phyloP scores from a whole-genome alignment of 2,113 vertebrate genomes.

The Nesogale talazaci region DNA sequence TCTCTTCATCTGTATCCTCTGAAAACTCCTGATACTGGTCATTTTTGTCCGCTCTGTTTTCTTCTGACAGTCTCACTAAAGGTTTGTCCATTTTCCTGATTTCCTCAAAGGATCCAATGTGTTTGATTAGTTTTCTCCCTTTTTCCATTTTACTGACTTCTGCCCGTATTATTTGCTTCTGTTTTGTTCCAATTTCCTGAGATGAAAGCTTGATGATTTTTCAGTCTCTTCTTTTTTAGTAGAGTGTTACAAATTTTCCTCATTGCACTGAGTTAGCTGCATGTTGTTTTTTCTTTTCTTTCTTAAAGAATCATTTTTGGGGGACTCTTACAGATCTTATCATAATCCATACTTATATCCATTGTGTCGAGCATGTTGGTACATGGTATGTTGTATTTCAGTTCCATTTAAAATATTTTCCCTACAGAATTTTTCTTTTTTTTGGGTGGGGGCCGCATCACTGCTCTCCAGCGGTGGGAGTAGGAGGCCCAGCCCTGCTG shows the following conservation, averaged over 20 bases:
- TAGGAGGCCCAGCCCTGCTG: no score
- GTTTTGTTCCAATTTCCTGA: not conserved
- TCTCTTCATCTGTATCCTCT: not conserved
- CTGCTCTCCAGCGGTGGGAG: no score
- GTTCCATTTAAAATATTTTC: not conserved
- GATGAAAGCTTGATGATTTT: not conserved
- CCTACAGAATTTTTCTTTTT: not conserved
- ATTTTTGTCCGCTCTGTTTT: not conserved
- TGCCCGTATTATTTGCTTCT: not conserved
- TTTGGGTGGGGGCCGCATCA: no score
- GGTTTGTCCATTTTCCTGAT: not conserved
- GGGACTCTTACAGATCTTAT: no score
- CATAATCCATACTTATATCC: no score
- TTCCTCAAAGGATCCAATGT: not conserved
- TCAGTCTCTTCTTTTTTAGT: not conserved
- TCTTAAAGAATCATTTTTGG: not conserved
- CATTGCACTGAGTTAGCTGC: not conserved
- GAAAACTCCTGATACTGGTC: not conserved
- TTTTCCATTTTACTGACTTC: not conserved
- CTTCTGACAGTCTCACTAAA: not conserved
- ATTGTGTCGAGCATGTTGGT: no score
- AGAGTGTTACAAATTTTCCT: not conserved
- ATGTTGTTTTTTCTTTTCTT: conserved; percentile 9
- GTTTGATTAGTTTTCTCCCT: not conserved
- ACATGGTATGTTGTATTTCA: not conserved